Percentiles rank a stretch among this genome's conserved stretches.
phyloP scores from a whole-genome alignment of 2,888 invertebrate genomes.

The Halictus quadricinctus region DNA sequence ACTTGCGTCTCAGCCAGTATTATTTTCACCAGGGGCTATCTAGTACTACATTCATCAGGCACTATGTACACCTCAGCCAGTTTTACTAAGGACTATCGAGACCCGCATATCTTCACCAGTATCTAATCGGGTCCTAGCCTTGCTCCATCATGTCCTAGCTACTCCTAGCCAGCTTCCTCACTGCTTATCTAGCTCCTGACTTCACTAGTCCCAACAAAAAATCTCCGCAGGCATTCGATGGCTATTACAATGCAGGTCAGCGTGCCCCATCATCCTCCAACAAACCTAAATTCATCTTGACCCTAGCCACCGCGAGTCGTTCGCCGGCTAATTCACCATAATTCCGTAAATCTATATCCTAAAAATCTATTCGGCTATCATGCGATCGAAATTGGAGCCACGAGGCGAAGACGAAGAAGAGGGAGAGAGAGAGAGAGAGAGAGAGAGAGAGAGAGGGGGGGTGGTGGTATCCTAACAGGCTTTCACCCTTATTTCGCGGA shows the following conservation, averaged over 20 bases:
- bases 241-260: slow-evolving; percentile 1
- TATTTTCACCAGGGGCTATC: too few relatives aligned
- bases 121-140: neutral
- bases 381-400: slow-evolving; percentile 27
- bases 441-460: neutral
- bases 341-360: slow-evolving; percentile 24
- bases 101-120: too few relatives aligned
- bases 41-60: too few relatives aligned
- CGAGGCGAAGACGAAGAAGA: neutral
- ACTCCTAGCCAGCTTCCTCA: neutral
- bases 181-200: neutral
- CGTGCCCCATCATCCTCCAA: neutral
- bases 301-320: neutral
- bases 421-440: neutral
- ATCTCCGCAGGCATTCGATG: slow-evolving; percentile 6
- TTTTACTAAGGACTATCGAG: neutral
- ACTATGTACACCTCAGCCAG: neutral
- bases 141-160: neutral
- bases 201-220: neutral
- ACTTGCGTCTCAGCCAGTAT: neutral
- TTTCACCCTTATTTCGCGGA: slow-evolving; percentile 33
- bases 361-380: slow-evolving; percentile 9
- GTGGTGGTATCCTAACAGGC: neutral
- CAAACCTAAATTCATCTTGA: neutral
- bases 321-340: neutral